A percentile compares a stretch with the other conserved stretches of the same genome.
These are phyloP conservation scores for Furcifer pardalis DNA, from an alignment of 2,797 vertebrate species.

Conservation along the genomic window DNA sequence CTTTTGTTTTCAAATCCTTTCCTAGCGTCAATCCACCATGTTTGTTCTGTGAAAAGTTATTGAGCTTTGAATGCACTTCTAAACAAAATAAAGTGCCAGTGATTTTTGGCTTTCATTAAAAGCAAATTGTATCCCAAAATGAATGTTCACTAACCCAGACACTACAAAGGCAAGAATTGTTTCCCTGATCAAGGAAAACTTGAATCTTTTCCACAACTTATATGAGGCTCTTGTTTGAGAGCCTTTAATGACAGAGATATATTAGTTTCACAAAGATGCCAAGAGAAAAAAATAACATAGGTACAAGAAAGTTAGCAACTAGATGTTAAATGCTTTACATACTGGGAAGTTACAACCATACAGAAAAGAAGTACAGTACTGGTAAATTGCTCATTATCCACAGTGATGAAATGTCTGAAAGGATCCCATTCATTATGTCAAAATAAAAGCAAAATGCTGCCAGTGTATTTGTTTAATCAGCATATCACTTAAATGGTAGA, in stretches of 20 bases:
- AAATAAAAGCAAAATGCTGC: background rate
- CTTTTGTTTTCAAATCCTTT: slow-evolving; percentile 1
- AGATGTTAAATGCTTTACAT: background rate
- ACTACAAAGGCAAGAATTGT: slow-evolving; percentile 12
- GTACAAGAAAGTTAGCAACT: background rate
- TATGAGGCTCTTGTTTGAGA: background rate
- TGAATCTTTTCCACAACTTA: slow-evolving; percentile 13
- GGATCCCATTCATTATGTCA: background rate
- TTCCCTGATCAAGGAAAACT: slow-evolving; percentile 3
- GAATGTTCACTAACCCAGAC: slow-evolving; percentile 2
- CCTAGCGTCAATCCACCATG: background rate
- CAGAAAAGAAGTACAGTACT: background rate
- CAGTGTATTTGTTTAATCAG: background rate
- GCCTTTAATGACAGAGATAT: slow-evolving; percentile 13
- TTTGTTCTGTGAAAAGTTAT: background rate
- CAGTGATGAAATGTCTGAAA: background rate
- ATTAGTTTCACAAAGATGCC: background rate
- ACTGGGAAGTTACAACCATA: background rate
- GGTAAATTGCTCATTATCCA: background rate
- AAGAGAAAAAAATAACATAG: background rate
- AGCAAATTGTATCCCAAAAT: background rate
- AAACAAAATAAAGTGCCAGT: slow-evolving; percentile 18
- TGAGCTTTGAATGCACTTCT: background rate
- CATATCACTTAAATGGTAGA: background rate
- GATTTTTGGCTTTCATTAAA: slow-evolving; percentile 34